Evolutionary conservation across 2,113 vertebrate species (phyloP), one percentile per base, ranked within the genome.

Genomic region (Bucco capensis): DNA sequence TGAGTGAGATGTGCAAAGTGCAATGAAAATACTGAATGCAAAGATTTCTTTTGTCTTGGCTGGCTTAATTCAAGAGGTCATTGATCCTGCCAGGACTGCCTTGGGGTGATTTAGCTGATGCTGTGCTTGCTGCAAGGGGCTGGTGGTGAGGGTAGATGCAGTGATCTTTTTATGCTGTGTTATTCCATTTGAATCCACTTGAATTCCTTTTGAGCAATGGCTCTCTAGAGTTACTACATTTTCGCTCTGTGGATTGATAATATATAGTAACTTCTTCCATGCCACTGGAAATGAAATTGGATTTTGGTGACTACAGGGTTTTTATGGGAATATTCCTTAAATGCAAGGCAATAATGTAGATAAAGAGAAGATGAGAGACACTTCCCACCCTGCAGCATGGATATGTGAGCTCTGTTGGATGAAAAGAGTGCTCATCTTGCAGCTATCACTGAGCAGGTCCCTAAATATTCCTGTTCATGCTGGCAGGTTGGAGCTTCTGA

Each of bases 31-130:
- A 66, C 3, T 30, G 72, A 81, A 64, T 1, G 1, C 23, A 7
- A 82, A 71, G 44, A 30, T 61, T 80, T 69, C 53, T 61, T 64
- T 74, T 50, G 35, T 40, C 60, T 83, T 58, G 71, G 60, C 49
- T 85, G 50, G 88, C 49, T 94, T 95, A 92, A 95, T 95, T 95
- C 93, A 73, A 64, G 71, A 74, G 64, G 86, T 46, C 90, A 74
- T 57, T 31, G 88, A 90, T 86, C 56, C 83, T 92, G 95, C 79
- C 92, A 95, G 78, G 75, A 46, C 40, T 76, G 92, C 88, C 94
- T 70, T 77, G 40, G 81, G 92, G 77, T 71, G 27, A 22, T 21
- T 4, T 19, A 50, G 83, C 74, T 83, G 86, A 49, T 87, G 82
- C 58, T 78, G 46, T 38, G 28, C 61, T 89, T 83, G 78, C 84